A percentile compares a stretch with the other conserved stretches of the same genome.
These are phyloP conservation scores for Dryoscopus gambensis DNA, from an alignment of 2,113 vertebrate species.

Conservation along the genomic window DNA sequence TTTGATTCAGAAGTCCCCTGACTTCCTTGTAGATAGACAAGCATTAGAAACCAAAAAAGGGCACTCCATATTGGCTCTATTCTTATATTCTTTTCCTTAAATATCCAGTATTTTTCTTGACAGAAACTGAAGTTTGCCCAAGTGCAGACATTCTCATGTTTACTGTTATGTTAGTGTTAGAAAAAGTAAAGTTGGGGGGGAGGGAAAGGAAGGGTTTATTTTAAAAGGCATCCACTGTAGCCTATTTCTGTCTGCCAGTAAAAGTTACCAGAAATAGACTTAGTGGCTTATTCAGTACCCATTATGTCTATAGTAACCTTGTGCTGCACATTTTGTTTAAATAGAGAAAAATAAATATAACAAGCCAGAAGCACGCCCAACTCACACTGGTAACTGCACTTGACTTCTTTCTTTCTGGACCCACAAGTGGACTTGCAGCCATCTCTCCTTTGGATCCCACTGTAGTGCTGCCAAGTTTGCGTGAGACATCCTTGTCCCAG, in stretches of 20 bases:
- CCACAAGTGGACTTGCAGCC: conserved; percentile 87
- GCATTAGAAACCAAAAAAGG: neutral
- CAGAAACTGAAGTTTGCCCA: neutral
- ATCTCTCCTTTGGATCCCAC: conserved; percentile 89
- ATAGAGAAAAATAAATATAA: conserved; percentile 18
- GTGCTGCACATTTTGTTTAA: neutral
- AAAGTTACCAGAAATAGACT: conserved; percentile 19
- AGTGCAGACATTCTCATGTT: neutral
- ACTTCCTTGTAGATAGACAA: neutral
- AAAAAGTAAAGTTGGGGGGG: neutral
- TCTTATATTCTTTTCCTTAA: neutral
- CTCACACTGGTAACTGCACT: conserved; percentile 87
- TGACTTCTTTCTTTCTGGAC: conserved; percentile 90
- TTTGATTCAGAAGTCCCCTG: neutral
- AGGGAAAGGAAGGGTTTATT: conserved; percentile 1
- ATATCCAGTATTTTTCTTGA: neutral
- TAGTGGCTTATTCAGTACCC: neutral
- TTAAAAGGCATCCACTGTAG: conserved; percentile 9
- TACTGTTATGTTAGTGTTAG: neutral
- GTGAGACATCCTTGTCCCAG: conserved; percentile 84
- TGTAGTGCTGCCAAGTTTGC: conserved; percentile 83
- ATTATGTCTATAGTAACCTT: neutral
- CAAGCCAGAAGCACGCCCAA: neutral
- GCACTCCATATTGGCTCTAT: neutral
- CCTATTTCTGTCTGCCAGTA: conserved; percentile 27